Evolutionary conservation across 2,797 vertebrate genomes (phyloP), one percentile per base, ranked within the genome.

Genomic region (Eulemur rubriventer): DNA sequence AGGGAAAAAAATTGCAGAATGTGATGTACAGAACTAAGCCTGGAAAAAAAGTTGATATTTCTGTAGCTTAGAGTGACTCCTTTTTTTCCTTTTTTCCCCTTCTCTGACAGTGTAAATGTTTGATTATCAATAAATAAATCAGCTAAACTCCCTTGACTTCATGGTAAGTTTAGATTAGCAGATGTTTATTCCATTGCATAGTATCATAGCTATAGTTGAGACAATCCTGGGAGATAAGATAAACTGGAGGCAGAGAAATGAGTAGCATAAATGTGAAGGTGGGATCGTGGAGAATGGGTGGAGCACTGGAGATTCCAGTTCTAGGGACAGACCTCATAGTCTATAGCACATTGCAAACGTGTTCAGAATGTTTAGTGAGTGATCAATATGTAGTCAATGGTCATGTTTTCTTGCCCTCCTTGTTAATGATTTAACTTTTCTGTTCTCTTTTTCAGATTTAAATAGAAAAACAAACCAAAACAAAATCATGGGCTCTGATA

Each of bases 271-370:
- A 24, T 26, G 72, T 33, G 22, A 81, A 86, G 13, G 2, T n/a
- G 5, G 12, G 13, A 30, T 24, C 16, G 0, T 28, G 6, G 3
- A 33, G 3, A 3, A 28, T 7, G 4, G 4, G 28, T 7, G 2
- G 7, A 48, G 5, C 20, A 6, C 3, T 30, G 26, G 12, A 59
- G 33, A 52, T 57, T 13, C 5, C 52, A 61, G 0, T 33, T 38
- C 3, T 30, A 30, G 55, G 20, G 18, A 50, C 87, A 8, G 11
- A 2, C 0, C 14, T 46, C 24, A 57, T 52, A 41, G 35, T 0
- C 4, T 63, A 24, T 4, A 80, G 8, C 22, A 24, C 41, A 22
- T 50, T 12, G 50, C 3, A 5, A 4, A 28, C 38, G 30, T 43
- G 63, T 18, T 92, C 11, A 83, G 43, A 83, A 87, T 73, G 18